Percentiles rank a stretch among this genome's conserved stretches.
Evolutionary conservation across 2,888 invertebrate genomes (phyloP).

Genomic region (Drosophila nr. perissopoda): DNA sequence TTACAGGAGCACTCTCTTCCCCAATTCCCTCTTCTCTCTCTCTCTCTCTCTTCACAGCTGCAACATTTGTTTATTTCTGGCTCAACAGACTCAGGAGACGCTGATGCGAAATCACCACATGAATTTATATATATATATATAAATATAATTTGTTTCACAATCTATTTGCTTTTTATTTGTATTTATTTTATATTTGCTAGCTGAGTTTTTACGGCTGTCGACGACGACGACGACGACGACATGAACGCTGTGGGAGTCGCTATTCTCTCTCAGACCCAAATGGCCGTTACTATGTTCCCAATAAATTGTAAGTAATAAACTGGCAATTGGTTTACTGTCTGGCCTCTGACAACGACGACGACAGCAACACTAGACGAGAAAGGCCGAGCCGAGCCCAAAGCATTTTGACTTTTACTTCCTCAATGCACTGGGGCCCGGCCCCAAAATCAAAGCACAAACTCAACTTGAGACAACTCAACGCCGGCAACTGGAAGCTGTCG

Average conservation of each 20-base stretch:
- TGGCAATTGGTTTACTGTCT: constrained; percentile 76
- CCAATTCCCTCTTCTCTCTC: not conserved
- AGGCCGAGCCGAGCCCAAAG: constrained; percentile 63
- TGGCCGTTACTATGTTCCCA: constrained; percentile 61
- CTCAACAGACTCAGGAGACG: constrained; percentile 50
- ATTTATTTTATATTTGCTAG: constrained; percentile 72
- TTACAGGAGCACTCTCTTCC: constrained; percentile 31
- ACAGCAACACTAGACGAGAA: constrained; percentile 34
- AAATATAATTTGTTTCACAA: constrained; percentile 49
- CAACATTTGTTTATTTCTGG: constrained; percentile 61
- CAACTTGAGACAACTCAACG: constrained; percentile 16
- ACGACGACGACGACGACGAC: constrained; percentile 7
- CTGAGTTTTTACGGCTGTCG: constrained; percentile 66
- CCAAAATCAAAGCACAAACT: constrained; percentile 61
- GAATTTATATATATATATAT: constrained; percentile 37
- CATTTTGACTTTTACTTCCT: constrained; percentile 72
- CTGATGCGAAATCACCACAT: constrained; percentile 50
- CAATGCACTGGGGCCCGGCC: constrained; percentile 35
- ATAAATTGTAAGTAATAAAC: constrained; percentile 79
- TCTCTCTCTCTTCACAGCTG: constrained; percentile 25
- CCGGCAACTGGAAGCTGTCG: constrained; percentile 47
- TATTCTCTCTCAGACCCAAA: constrained; percentile 5
- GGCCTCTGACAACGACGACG: constrained; percentile 55
- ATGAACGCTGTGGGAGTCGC: constrained; percentile 32
- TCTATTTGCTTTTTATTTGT: constrained; percentile 69